A percentile compares a stretch with the other conserved stretches of the same genome.
Evolutionary conservation across 2,797 vertebrate species (phyloP).

Genomic region (Lutjanus campechanus): DNA sequence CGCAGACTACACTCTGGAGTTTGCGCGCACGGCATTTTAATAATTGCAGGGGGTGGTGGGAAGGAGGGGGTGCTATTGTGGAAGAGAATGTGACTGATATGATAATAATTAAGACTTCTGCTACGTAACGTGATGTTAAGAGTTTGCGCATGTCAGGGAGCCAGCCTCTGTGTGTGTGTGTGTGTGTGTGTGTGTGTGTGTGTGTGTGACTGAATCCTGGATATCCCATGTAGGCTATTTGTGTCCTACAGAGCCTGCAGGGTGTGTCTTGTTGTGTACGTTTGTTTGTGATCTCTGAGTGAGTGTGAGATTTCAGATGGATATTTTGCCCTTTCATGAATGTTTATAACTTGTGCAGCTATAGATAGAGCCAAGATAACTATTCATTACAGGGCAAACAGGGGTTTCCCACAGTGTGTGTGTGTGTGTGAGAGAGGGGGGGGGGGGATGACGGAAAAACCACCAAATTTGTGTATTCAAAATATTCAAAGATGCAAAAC

Average conservation of each 20-base stretch:
- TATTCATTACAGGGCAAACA: conserved; percentile 41
- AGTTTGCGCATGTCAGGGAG: conserved; percentile 48
- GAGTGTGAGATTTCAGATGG: conserved; percentile 44
- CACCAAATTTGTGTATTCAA: background rate
- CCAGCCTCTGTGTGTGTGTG: conserved; percentile 5
- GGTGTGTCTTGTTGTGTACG: conserved; percentile 60
- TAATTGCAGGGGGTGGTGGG: conserved; percentile 24
- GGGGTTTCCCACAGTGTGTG: conserved; percentile 36
- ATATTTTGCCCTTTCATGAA: conserved; percentile 59
- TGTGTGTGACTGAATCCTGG: conserved; percentile 1
- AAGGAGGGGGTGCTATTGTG: conserved; percentile 16
- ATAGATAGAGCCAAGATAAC: conserved; percentile 57
- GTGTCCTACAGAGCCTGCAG: conserved; percentile 50
- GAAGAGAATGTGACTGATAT: conserved; percentile 5
- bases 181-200: background rate
- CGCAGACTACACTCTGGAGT: conserved; percentile 52
- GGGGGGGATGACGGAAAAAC: background rate
- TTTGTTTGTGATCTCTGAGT: conserved; percentile 37
- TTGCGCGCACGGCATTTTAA: conserved; percentile 70
- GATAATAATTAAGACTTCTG: conserved; percentile 44
- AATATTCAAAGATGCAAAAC: background rate
- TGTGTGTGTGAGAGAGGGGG: background rate
- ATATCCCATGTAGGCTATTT: conserved; percentile 53
- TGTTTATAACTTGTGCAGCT: conserved; percentile 58
- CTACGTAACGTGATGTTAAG: conserved; percentile 41